Conservation (phyloP, 2,797 vertebrate genomes). For the Atherinosoma microstoma region DNA sequence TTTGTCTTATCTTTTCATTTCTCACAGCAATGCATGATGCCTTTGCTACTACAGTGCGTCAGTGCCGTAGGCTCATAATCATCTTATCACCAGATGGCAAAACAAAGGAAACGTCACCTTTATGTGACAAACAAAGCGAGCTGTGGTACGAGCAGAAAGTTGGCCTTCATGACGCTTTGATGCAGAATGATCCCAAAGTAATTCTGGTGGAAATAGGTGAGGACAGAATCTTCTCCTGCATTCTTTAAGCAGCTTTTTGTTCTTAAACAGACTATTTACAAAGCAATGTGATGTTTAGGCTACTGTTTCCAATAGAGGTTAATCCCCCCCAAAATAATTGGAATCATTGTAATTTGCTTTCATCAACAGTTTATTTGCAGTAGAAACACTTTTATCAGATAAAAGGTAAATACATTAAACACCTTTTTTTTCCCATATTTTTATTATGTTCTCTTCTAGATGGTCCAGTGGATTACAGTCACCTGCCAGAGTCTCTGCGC, state of each 20-base stretch:
- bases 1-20: constrained; percentile 14
- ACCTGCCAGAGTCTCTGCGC: constrained; percentile 89
- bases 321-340: too few relatives aligned
- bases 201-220: constrained; percentile 87
- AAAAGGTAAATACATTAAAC: too few relatives aligned
- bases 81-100: constrained; percentile 55
- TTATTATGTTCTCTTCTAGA: constrained; percentile 48
- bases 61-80: constrained; percentile 76
- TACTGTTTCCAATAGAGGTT: too few relatives aligned
- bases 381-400: too few relatives aligned
- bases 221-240: background rate
- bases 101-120: background rate
- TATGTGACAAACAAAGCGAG: constrained; percentile 20
- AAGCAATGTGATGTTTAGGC: too few relatives aligned
- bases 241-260: background rate
- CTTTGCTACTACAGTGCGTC: constrained; percentile 52
- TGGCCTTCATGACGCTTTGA: constrained; percentile 88
- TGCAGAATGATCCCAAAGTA: constrained; percentile 82
- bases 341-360: too few relatives aligned
- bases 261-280: too few relatives aligned
- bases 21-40: constrained; percentile 68
- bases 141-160: constrained; percentile 86
- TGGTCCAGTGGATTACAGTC: constrained; percentile 85
- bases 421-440: too few relatives aligned
- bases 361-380: too few relatives aligned